Evolutionary conservation across 1,140 invertebrate genomes (phyloP), one percentile per base, ranked within the genome.

Genomic region (Streblospio benedicti): DNA sequence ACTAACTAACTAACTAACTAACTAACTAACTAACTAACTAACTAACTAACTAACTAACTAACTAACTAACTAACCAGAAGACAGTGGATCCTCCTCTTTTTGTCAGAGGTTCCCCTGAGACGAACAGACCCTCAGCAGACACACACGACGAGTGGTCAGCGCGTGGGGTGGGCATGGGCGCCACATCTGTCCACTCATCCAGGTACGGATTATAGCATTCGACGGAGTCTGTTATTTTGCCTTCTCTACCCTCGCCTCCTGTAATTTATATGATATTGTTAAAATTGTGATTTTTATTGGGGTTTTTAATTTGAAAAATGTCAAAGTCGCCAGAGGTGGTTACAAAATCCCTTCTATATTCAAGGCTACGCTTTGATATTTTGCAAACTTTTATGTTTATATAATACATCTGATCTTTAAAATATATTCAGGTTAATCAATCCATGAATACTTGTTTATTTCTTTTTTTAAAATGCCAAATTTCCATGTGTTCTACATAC

Each of bases 71-170:
- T 59, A 60, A 71, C 70, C 68, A 70, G 60, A 72, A 72, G 0
- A 68, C 65, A 43, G 67, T 66, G n/a, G 70, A 71, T 51, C 68
- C 69, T 53, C 69, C 68, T 43, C 70, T 65, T 41, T 69, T 69
- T 9, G 71, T 70, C 9, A 66, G 65, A 51, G 71, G 67, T 0
- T 71, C 72, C 4, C 72, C 72, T 14, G 70, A 71, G 14, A 71
- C 65, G 59, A 67, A 74, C 3, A 74, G 54, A 1, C 52, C 59
- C n/a, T 63, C 64, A 14, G 53, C 53, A 2, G 67, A 62, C 9
- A 58, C 64, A 51, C 69, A 71, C 32, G 61, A 63, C 51, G 70
- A 70, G 50, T 74, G 72, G 65, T 74, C 70, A 16, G 66, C 69
- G n/a, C 72, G 62, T 18, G 70, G 66, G 9, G 62, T 47, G 3